Evolutionary conservation across 1,140 invertebrate species (phyloP).

Genomic region (Scaptomyza pallida): DNA sequence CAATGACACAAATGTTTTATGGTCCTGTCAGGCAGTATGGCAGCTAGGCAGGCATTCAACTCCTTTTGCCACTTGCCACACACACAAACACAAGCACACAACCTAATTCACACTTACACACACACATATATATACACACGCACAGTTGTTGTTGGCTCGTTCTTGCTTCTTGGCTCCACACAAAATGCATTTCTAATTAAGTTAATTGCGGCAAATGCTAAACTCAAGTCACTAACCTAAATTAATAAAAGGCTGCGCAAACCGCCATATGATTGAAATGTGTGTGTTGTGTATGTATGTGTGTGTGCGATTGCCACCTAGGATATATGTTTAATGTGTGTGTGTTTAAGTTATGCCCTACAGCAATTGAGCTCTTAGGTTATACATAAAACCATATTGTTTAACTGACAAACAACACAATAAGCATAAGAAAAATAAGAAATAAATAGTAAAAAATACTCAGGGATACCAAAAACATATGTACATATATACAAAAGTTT

Average conservation of each 20-base stretch:
- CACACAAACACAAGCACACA: slow-evolving; percentile 4
- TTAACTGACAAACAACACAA: no score
- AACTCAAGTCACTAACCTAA: slow-evolving; percentile 82
- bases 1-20: slow-evolving; percentile 46
- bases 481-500: no score
- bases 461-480: no score
- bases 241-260: slow-evolving; percentile 67
- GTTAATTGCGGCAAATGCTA: slow-evolving; percentile 82
- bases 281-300: neutral
- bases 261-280: neutral
- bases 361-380: neutral
- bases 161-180: slow-evolving; percentile 54
- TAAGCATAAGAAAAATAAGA: no score
- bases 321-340: neutral
- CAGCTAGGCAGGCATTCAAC: slow-evolving; percentile 4
- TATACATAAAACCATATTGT: neutral
- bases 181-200: slow-evolving; percentile 81
- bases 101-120: slow-evolving; percentile 12
- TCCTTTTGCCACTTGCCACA: slow-evolving; percentile 25
- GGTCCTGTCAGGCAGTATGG: slow-evolving; percentile 12
- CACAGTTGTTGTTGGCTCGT: slow-evolving; percentile 37
- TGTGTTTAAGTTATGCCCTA: slow-evolving; percentile 18
- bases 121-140: slow-evolving; percentile 5
- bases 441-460: no score
- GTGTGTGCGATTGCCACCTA: slow-evolving; percentile 18